Percentiles rank a stretch among this genome's conserved stretches.
phyloP scores from a whole-genome alignment of 1,140 invertebrate genomes.

The Melitaea cinxia region DNA sequence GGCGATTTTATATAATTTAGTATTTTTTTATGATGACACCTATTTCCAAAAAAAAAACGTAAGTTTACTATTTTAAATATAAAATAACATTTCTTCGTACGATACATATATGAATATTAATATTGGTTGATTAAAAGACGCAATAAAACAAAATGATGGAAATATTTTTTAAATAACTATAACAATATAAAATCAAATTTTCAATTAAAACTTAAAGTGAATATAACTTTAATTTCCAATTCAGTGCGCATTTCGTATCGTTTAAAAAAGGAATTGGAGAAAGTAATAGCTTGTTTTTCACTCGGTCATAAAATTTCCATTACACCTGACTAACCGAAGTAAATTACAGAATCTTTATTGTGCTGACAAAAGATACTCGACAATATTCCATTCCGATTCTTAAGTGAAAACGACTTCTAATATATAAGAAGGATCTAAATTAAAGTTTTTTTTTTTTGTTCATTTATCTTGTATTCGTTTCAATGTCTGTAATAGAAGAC shows the following conservation, averaged over 20 bases:
- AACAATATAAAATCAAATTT: neutral
- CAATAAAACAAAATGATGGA: no score
- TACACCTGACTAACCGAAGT: slow-evolving; percentile 11
- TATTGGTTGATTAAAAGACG: no score
- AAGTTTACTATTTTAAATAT: no score
- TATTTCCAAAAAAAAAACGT: no score
- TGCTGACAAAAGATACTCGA: slow-evolving; percentile 9
- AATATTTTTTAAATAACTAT: no score
- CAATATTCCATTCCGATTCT: neutral
- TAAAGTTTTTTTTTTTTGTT: neutral
- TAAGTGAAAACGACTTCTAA: neutral
- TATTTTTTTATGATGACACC: no score
- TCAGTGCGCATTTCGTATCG: neutral
- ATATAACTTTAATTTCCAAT: no score
- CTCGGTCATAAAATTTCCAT: neutral
- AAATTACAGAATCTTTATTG: slow-evolving; percentile 20
- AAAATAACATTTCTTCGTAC: no score
- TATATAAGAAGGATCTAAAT: neutral
- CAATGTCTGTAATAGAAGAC: no score
- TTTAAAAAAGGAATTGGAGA: no score
- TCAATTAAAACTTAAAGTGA: neutral
- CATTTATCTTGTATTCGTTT: neutral
- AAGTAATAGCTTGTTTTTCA: neutral
- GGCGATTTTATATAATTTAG: no score
- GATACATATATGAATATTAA: no score